Evolutionary conservation across 2,113 vertebrate species (phyloP).

Genomic region (Caloenas nicobarica): DNA sequence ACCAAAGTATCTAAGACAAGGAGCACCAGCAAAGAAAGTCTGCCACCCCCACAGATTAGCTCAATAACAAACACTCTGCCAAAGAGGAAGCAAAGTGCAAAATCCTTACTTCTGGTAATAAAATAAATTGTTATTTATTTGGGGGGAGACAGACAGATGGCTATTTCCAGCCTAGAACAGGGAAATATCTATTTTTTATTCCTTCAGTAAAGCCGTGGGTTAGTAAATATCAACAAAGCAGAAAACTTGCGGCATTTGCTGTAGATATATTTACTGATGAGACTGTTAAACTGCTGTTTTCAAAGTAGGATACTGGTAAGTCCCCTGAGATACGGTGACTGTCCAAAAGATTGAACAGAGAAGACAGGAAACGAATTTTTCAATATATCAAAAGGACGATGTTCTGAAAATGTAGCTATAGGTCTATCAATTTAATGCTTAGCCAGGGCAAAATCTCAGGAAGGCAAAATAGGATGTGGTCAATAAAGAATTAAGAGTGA

Average conservation of each 20-base stretch:
- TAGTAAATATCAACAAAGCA: neutral
- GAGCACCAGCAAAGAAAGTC: neutral
- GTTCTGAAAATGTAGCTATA: neutral
- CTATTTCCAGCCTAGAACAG: neutral
- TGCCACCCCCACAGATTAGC: neutral
- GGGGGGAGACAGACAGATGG: neutral
- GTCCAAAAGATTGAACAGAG: slow-evolving; percentile 17
- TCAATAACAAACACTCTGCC: neutral
- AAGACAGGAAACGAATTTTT: slow-evolving; percentile 33
- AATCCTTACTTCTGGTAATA: neutral
- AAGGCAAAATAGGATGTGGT: neutral
- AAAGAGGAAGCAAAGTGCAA: neutral
- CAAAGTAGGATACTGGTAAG: neutral
- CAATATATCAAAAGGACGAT: slow-evolving; percentile 9
- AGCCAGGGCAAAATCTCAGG: neutral
- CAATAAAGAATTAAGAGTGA: neutral
- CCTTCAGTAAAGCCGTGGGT: neutral
- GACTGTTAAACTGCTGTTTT: neutral
- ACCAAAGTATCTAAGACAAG: neutral
- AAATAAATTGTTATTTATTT: neutral
- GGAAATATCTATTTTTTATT: neutral
- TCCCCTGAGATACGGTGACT: neutral
- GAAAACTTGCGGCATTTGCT: neutral
- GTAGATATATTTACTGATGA: neutral
- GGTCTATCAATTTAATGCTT: neutral